Evolutionary conservation across 2,797 vertebrate species (phyloP), one percentile per base, ranked within the genome.

Genomic region (Rhinatrema bivittatum): DNA sequence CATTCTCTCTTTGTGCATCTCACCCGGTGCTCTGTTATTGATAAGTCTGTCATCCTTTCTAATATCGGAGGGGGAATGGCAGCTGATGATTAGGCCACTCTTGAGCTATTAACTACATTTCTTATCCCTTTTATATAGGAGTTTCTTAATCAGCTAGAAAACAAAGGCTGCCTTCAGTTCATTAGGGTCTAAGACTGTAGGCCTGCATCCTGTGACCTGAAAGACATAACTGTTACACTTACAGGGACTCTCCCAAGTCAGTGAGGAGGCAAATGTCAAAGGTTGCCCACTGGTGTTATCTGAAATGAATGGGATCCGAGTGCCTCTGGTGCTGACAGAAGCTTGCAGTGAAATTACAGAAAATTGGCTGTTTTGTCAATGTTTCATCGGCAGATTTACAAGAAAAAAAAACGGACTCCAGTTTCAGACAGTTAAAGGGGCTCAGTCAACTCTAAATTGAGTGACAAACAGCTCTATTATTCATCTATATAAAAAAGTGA

Each of bases 351-450:
- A 89, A 93, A 92, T 95, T 87, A 87, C 85, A 87, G 84, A 93
- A 95, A 95, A 93, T 93, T 87, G 86, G 67, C 83, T 88, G 86
- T 94, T 92, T 91, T 92, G 91, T 93, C 89, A 91, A 93, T 90
- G 89, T 93, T 91, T 93, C 88, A 89, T 89, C 81, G 67, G 78
- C 76, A 90, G 88, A 86, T 89, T 90, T 85, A 83, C 72, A 42
- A 44, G 81, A 88, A 88, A 43, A 34, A 50, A 42, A 35, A 40
- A 73, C 65, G 58, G 76, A 80, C 74, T 88, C 81, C 26, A 28
- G 57, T 79, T 78, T 83, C 81, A 80, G 72, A 38, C 50, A 72
- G 68, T 78, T 74, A 74, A 86, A 81, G 81, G 79, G 78, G 74
- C 84, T 83, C 83, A 83, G 82, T 70, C 69, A 69, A 79, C 80